Evolutionary conservation across 2,888 invertebrate species (phyloP).

Genomic region (Tipula confusa): DNA sequence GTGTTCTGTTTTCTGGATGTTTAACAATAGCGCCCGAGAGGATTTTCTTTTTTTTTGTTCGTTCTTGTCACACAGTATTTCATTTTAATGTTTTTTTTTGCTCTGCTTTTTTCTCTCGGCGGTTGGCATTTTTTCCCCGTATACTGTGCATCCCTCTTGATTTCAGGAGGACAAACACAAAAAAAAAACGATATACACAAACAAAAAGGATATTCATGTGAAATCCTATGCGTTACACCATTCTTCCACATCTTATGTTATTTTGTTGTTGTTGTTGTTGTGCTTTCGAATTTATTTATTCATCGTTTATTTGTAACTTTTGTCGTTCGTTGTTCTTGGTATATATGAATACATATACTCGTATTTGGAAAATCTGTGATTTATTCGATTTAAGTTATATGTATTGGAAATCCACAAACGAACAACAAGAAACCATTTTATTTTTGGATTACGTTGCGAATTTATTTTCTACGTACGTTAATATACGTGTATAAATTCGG

Average conservation of each 20-base stretch:
- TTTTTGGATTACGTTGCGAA: background rate
- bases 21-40: background rate
- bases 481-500: background rate
- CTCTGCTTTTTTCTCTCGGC: background rate
- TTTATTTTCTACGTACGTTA: background rate
- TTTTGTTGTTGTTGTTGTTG: background rate
- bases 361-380: slow-evolving; percentile 8
- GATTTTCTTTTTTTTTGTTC: background rate
- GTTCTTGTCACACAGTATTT: slow-evolving; percentile 3
- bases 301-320: background rate
- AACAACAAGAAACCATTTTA: background rate
- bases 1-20: background rate
- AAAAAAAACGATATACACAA: too few species aligned
- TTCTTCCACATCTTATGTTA: background rate
- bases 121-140: background rate
- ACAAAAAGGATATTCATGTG: too few species aligned
- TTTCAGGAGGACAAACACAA: background rate
- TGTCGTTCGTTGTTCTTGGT: background rate
- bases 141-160: background rate
- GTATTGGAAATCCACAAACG: background rate
- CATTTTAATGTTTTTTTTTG: background rate
- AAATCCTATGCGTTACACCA: background rate
- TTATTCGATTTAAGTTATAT: background rate
- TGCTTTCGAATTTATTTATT: background rate
- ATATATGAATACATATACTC: too few species aligned